Evolutionary conservation across 2,113 vertebrate genomes (phyloP).

Genomic region (Chaetorhynchus papuensis): DNA sequence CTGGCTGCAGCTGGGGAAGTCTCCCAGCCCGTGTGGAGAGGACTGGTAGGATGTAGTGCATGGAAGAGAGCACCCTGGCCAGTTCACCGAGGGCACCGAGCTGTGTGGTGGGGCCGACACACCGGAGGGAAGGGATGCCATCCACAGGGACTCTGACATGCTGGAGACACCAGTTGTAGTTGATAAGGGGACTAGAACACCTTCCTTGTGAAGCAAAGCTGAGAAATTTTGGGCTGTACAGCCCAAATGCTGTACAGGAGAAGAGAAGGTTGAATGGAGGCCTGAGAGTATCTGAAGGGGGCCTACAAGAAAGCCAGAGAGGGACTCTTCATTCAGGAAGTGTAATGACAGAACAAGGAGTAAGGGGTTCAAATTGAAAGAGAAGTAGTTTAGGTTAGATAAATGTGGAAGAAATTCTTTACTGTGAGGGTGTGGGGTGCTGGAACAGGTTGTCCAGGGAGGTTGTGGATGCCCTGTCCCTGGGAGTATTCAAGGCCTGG

Average conservation of each 20-base stretch:
- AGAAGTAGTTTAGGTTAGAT: not conserved
- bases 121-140: not conserved
- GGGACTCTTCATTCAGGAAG: not conserved
- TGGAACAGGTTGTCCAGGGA: not conserved
- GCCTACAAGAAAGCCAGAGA: not conserved
- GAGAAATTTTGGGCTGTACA: not conserved
- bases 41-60: not conserved
- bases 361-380: not conserved
- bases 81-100: rapidly evolving
- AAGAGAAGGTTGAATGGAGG: not conserved
- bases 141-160: not conserved
- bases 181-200: not conserved
- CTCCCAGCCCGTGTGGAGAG: rapidly evolving
- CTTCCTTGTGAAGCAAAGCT: not conserved
- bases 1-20: not conserved
- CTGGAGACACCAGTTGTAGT: rapidly evolving
- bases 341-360: not conserved
- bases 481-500: not conserved
- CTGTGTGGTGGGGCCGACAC: not conserved
- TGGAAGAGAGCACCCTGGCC: not conserved
- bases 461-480: not conserved
- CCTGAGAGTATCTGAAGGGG: not conserved
- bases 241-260: too few species aligned
- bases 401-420: not conserved
- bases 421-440: not conserved